phyloP scores from a whole-genome alignment of 1,140 invertebrate species.

The Dinothrombium tinctorium region DNA sequence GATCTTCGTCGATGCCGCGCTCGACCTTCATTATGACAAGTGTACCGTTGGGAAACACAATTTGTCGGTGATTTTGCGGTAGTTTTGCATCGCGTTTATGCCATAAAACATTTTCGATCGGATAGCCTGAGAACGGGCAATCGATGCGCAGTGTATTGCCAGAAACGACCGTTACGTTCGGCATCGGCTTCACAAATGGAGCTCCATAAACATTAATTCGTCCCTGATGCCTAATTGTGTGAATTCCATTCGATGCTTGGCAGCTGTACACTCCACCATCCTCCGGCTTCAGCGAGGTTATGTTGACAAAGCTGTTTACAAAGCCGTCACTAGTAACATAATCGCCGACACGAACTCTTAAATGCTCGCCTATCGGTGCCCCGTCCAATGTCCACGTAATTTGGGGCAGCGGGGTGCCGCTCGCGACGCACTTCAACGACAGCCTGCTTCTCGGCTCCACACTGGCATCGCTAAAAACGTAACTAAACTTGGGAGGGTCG shows the following conservation, averaged over 20 bases:
- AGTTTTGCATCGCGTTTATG: slow-evolving; percentile 12
- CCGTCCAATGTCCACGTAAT: slow-evolving; percentile 51
- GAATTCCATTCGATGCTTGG: slow-evolving; percentile 48
- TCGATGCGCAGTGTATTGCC: slow-evolving; percentile 15
- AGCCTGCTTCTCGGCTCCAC: slow-evolving; percentile 60
- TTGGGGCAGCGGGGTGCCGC: slow-evolving; percentile 48
- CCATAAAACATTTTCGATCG: slow-evolving; percentile 20
- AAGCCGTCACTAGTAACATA: slow-evolving; percentile 11
- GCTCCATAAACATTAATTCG: slow-evolving; percentile 49
- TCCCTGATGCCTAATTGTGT: slow-evolving; percentile 43
- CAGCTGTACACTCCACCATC: slow-evolving; percentile 56
- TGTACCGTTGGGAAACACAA: slow-evolving; percentile 38
- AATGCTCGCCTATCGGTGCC: slow-evolving; percentile 38
- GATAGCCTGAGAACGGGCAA: slow-evolving; percentile 26
- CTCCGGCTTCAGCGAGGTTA: slow-evolving; percentile 20
- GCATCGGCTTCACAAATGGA: slow-evolving; percentile 21
- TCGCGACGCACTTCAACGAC: slow-evolving; percentile 56
- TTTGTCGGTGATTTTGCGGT: slow-evolving; percentile 21
- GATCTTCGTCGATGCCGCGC: slow-evolving; percentile 21
- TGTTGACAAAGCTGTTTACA: slow-evolving; percentile 23
- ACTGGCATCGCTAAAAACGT: neutral
- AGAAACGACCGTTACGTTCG: slow-evolving; percentile 23
- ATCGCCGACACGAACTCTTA: slow-evolving; percentile 9
- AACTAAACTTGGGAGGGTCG: neutral
- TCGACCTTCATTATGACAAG: slow-evolving; percentile 28